phyloP scores from a whole-genome alignment of 2,888 invertebrate species.

The Lucinisca nassula region DNA sequence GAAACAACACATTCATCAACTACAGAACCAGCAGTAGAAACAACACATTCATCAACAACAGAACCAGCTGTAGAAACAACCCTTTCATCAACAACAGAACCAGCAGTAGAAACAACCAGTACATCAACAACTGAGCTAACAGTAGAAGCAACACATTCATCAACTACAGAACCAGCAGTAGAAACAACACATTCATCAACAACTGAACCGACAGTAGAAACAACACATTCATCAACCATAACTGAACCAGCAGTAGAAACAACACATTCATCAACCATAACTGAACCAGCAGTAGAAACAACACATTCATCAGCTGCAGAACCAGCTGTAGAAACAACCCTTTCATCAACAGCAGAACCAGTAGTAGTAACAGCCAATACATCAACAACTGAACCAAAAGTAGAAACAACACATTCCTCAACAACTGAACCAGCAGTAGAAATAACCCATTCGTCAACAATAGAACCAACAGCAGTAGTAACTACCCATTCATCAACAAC shows the following conservation, averaged over 20 bases:
- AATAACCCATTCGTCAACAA: constrained; percentile 13
- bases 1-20: background rate
- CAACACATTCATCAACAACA: constrained; percentile 12
- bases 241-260: too few species aligned
- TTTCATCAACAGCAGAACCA: too few species aligned
- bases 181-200: background rate
- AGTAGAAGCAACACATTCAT: too few species aligned
- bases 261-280: too few species aligned
- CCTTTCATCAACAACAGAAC: background rate
- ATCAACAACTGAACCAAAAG: background rate
- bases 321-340: too few species aligned
- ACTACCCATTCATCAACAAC: background rate
- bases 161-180: background rate
- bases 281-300: too few species aligned
- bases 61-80: background rate
- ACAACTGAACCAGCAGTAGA: constrained; percentile 18
- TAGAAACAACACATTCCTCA: background rate
- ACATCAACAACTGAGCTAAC: background rate
- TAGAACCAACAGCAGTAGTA: background rate
- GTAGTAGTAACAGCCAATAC: too few species aligned
- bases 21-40: constrained; percentile 18
- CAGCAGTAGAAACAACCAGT: background rate
- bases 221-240: too few species aligned
- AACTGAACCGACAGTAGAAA: too few species aligned
- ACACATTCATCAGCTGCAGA: too few species aligned